Base-by-base conservation (phyloP, 2,797 vertebrate genomes). In the Sebastes goodei region DNA sequence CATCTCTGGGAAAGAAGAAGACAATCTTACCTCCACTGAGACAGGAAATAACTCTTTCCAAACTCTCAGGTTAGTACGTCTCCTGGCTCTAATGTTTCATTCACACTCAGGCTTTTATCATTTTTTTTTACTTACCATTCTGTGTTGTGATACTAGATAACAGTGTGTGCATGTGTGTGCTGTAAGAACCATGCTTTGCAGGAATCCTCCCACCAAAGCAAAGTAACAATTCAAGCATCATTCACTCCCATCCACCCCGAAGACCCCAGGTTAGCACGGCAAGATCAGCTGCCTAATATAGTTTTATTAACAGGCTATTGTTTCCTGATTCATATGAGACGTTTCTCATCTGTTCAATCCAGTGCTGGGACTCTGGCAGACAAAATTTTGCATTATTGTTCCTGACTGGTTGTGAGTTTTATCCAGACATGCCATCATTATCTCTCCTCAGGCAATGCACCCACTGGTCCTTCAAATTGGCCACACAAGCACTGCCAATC, bases 221-320 rank as follows among this genome's bases (percentile, higher is more conserved):
- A 21, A 52, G 85, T 55, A 70, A 83, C 72, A 82, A 80, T 21
- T 87, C 74, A 84, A 97, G 96, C 91, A 97, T 97, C 91, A 97
- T 97, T 90, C 96, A 96, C 71, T 95, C 94, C 75, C 94, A 97
- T 74, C 96, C 96, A 2, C 96, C 96, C 8, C 90, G 89, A 85
- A 96, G 92, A 93, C 90, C 92, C 46, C 94, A 96, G 88, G 96
- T 98, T 93, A 95, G 95, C 88, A 33, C 3, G 1, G 78, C 33
- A 66, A 67, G 81, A 52, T 61, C 29, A 60, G 71, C 27, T 57
- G 9, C 35, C 20, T 11, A n/a, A 52, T 56, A 63, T 7, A 29
- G 10, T 53, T 77, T 20, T 52, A 60, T 74, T 21, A 70, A 55
- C 62, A 57, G 42, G 38, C 12, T 53, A 29, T 57, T 62, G 53